Evolutionary conservation across 2,888 invertebrate genomes (phyloP).

Genomic region (Psylliodes chrysocephalus): DNA sequence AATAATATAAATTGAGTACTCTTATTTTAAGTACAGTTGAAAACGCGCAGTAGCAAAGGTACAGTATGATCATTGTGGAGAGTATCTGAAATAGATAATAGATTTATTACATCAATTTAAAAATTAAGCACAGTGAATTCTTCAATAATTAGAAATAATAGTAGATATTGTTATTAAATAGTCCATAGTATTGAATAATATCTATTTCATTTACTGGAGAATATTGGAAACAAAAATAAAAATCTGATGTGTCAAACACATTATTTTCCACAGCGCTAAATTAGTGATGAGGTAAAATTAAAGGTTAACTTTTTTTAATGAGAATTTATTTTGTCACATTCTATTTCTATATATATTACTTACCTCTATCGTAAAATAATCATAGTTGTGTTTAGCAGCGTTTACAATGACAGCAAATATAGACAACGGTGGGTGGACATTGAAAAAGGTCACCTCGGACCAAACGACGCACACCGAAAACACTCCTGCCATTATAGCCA

Average conservation of each 20-base stretch:
- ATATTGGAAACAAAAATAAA: too few relatives aligned
- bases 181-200: too few relatives aligned
- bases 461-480: conserved; percentile 95
- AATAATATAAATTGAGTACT: conserved; percentile 94
- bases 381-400: conserved; percentile 81
- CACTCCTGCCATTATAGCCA: conserved; percentile 78
- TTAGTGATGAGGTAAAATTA: too few relatives aligned
- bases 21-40: conserved; percentile 97
- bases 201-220: too few relatives aligned
- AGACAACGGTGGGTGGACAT: conserved; percentile 89
- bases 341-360: too few relatives aligned
- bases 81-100: conserved; percentile 79
- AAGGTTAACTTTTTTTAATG: too few relatives aligned
- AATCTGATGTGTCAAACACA: too few relatives aligned
- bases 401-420: conserved; percentile 95
- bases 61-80: conserved; percentile 91
- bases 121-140: neutral
- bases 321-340: too few relatives aligned
- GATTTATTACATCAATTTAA: neutral
- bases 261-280: too few relatives aligned
- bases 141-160: conserved; percentile 1
- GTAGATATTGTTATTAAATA: too few relatives aligned
- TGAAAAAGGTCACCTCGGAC: conserved; percentile 99
- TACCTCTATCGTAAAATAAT: conserved; percentile 95
- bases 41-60: conserved; percentile 97